These are phyloP conservation scores for Aix galericulata DNA, from an alignment of 2,113 vertebrate genomes.

Conservation along the genomic window DNA sequence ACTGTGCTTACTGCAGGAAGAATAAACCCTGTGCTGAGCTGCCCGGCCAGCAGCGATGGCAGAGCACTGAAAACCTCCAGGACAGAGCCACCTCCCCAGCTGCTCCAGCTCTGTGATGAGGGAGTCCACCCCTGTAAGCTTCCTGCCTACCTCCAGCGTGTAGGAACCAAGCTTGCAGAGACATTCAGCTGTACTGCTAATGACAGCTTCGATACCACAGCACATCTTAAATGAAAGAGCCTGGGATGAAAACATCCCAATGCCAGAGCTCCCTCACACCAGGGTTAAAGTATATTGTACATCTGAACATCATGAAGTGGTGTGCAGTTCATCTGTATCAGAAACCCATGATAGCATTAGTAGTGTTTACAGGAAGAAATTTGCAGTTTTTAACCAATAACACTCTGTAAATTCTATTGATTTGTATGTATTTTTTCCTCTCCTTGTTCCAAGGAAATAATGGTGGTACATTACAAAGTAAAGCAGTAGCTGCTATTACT, in stretches of 20 bases:
- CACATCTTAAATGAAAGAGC: not conserved
- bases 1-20: not conserved
- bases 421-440: conserved; percentile 34
- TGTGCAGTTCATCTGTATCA: not conserved
- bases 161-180: not conserved
- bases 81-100: not conserved
- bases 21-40: not conserved
- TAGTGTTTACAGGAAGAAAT: not conserved
- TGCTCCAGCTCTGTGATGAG: not conserved
- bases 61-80: not conserved
- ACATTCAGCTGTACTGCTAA: not conserved
- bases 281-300: not conserved
- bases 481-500: not conserved
- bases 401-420: no score
- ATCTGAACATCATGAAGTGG: not conserved
- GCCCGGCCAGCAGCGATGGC: not conserved
- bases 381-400: conserved; percentile 6
- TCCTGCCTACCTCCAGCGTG: not conserved
- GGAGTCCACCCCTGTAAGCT: not conserved
- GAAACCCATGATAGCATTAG: not conserved
- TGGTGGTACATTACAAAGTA: not conserved
- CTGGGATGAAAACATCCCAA: not conserved
- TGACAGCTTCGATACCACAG: not conserved
- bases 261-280: not conserved
- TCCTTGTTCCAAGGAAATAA: not conserved